Evolutionary conservation across 2,113 vertebrate genomes (phyloP).

Genomic region (Butorides virescens): DNA sequence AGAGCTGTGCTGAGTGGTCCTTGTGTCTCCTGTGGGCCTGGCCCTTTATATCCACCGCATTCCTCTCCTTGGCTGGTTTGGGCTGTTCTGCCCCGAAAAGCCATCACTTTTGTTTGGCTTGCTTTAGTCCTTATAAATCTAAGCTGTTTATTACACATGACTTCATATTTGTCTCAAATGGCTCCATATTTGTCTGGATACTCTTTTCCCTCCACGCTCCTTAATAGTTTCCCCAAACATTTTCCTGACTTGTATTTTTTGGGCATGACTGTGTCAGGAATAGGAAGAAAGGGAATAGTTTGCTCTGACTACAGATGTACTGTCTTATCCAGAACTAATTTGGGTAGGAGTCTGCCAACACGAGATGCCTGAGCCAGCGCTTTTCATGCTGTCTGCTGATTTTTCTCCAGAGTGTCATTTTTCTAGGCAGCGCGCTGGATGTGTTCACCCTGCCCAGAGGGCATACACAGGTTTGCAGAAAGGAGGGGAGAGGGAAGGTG

Average conservation of each 20-base stretch:
- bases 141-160: slow-evolving; percentile 32
- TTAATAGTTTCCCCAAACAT: slow-evolving; percentile 52
- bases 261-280: background rate
- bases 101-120: background rate
- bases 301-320: slow-evolving; percentile 37
- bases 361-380: background rate
- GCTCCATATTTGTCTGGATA: slow-evolving; percentile 20
- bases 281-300: slow-evolving; percentile 21
- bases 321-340: slow-evolving; percentile 45
- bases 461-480: background rate
- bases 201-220: background rate
- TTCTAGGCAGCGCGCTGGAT: background rate
- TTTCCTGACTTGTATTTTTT: slow-evolving; percentile 19
- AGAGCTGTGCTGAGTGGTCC: background rate
- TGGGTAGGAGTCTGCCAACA: slow-evolving; percentile 33
- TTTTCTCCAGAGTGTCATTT: slow-evolving; percentile 24
- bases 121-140: background rate
- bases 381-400: slow-evolving; percentile 40
- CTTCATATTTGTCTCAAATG: slow-evolving; percentile 30
- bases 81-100: background rate
- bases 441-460: background rate
- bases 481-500: background rate
- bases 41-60: background rate
- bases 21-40: background rate
- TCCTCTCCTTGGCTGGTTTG: background rate